Evolutionary conservation across 2,113 vertebrate genomes (phyloP), one percentile per base, ranked within the genome.

Genomic region (Neolamprologus devosi): DNA sequence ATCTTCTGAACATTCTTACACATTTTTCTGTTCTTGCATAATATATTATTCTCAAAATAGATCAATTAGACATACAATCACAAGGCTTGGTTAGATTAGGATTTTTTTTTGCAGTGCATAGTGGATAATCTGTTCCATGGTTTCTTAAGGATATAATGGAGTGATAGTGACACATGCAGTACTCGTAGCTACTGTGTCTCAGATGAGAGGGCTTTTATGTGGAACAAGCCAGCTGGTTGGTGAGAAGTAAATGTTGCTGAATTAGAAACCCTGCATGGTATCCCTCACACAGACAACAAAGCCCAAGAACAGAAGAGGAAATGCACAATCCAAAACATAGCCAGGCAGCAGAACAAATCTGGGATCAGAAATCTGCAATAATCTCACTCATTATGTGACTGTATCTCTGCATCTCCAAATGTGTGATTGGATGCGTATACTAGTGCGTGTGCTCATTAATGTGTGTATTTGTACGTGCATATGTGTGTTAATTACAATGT

Each of bases 401-500:
- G 70, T 82, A 84, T 91, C 73, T 87, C 75, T 53, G 26, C 7
- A 81, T 86, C 84, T 88, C 84, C 28, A 73, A 90, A 83, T 26
- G 60, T 55, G 79, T 42, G 87, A 51, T 60, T 60, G 49, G 75
- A 81, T 58, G 87, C 81, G 70, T 58, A 30, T 17, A 23, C 54
- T 30, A 42, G 45, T 30, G 42, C 54, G 28, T 47, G 81, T 57
- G 55, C 85, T 88, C 84, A 63, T 87, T 85, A 81, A 40, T 35
- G 63, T 83, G 87, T 81, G 75, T 55, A 55, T 89, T 63, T 89
- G 51, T 54, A 81, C 78, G 87, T 80, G 88, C 60, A 81, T 78
- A 78, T 91, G 93, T 91, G 91, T 90, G 85, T 87, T 92, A 92
- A 95, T 94, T 93, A 91, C 88, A 88, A 89, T 70, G 91, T 89